Evolutionary conservation across 2,888 invertebrate species (phyloP).

Genomic region (Baronia brevicornis): DNA sequence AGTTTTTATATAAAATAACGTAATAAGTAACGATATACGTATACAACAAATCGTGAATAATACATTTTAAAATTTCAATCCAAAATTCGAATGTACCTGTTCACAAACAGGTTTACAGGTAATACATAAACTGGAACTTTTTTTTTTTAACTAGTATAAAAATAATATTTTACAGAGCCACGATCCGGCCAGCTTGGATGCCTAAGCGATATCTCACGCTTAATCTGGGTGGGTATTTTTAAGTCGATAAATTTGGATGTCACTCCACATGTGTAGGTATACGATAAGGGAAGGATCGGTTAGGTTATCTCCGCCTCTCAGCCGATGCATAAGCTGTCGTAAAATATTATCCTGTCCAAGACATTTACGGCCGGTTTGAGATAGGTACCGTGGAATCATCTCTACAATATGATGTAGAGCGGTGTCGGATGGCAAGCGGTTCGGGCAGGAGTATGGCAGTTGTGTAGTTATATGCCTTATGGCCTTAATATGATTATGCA

Average conservation of each 20-base stretch:
- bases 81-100: too few relatives aligned
- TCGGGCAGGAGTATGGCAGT: too few relatives aligned
- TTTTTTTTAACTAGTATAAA: slow-evolving; percentile 32
- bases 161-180: slow-evolving; percentile 52
- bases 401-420: slow-evolving; percentile 36
- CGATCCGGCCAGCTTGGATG: slow-evolving; percentile 31
- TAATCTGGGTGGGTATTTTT: slow-evolving; percentile 69
- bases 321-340: slow-evolving; percentile 48
- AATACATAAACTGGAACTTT: slow-evolving; percentile 9
- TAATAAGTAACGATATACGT: too few relatives aligned
- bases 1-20: slow-evolving; percentile 6
- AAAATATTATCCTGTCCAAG: slow-evolving; percentile 70
- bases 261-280: slow-evolving; percentile 63
- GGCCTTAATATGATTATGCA: too few relatives aligned
- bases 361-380: slow-evolving; percentile 65
- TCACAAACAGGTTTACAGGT: slow-evolving; percentile 5
- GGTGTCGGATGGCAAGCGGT: slow-evolving; percentile 16
- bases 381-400: slow-evolving; percentile 62
- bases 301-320: slow-evolving; percentile 47
- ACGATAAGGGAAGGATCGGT: slow-evolving; percentile 46
- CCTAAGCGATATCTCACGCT: slow-evolving; percentile 48
- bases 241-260: slow-evolving; percentile 72
- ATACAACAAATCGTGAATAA: too few relatives aligned
- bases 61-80: too few relatives aligned
- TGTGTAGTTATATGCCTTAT: too few relatives aligned